Conservation (phyloP, 2,113 vertebrate species). For the Caretta caretta region DNA sequence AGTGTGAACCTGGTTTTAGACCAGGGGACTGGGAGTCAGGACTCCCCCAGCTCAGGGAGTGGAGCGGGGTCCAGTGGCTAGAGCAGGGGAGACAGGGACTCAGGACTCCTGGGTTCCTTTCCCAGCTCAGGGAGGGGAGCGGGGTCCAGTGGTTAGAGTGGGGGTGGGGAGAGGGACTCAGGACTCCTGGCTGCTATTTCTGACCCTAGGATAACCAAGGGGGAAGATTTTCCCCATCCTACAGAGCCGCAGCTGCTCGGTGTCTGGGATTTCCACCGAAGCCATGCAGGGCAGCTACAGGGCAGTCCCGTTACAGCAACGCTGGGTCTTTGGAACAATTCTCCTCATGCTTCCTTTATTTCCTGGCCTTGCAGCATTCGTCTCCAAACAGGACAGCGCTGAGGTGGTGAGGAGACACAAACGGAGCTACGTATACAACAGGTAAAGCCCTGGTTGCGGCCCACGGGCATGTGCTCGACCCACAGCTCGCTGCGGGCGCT, state of each 20-base stretch:
- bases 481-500: not conserved
- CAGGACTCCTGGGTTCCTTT: too few relatives aligned
- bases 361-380: slow-evolving; percentile 58
- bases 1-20: not conserved
- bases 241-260: not conserved
- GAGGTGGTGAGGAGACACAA: slow-evolving; percentile 65
- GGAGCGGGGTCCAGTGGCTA: too few relatives aligned
- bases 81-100: not conserved
- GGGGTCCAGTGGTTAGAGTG: too few relatives aligned
- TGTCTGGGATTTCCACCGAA: not conserved
- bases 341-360: not conserved
- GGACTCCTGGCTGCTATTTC: not conserved
- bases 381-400: slow-evolving; percentile 69
- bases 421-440: not conserved
- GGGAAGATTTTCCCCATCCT: not conserved
- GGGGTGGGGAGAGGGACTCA: too few relatives aligned
- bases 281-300: not conserved
- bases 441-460: not conserved
- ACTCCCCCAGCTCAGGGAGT: not conserved
- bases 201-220: not conserved
- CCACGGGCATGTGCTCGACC: not conserved
- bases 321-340: fast-evolving
- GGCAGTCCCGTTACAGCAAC: fast-evolving
- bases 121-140: too few relatives aligned
- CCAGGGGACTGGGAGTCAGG: not conserved